A percentile compares a stretch with the other conserved stretches of the same genome.
phyloP scores from a whole-genome alignment of 2,113 vertebrate genomes.

The Peromyscus maniculatus region DNA sequence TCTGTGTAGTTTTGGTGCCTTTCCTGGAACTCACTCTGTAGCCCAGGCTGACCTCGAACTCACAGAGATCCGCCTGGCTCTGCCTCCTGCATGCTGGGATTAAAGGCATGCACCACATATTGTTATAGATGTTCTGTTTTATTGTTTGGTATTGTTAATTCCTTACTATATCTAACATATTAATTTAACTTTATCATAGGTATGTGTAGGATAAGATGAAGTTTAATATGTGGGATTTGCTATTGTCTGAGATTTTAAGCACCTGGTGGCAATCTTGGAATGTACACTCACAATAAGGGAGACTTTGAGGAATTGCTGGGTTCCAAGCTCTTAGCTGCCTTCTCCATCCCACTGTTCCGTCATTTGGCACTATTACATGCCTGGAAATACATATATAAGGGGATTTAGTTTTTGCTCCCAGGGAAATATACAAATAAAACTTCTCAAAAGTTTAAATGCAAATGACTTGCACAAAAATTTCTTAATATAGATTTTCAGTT shows the following conservation, averaged over 20 bases:
- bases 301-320: not conserved
- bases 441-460: not conserved
- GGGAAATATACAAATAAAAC: not conserved
- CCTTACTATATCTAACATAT: not conserved
- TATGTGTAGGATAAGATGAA: not conserved
- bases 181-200: not conserved
- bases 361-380: not conserved
- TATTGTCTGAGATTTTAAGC: not conserved
- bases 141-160: not conserved
- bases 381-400: not conserved
- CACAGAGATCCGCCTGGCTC: no score
- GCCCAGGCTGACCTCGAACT: no score
- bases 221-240: not conserved
- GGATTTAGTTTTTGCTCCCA: not conserved
- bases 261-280: not conserved
- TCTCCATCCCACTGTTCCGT: not conserved
- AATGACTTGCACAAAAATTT: not conserved
- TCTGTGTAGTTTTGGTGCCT: no score
- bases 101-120: no score
- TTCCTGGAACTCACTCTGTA: no score
- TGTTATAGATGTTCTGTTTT: not conserved
- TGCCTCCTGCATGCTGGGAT: no score
- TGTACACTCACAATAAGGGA: not conserved
- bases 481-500: conserved; percentile 11
- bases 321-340: not conserved